phyloP scores from a whole-genome alignment of 2,888 invertebrate species.

The Apotomis capreana region DNA sequence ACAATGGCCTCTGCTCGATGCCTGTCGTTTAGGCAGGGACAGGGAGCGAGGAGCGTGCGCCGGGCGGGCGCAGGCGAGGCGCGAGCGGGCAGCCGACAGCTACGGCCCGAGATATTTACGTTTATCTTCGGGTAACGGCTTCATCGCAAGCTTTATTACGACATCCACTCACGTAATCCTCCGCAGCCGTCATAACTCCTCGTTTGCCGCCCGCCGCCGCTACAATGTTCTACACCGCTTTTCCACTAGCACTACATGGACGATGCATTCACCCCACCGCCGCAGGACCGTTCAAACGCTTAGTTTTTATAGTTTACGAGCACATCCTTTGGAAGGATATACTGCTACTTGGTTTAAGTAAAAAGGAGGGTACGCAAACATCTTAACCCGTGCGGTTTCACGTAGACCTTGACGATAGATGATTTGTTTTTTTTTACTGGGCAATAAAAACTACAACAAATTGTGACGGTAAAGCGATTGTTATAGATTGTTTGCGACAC shows the following conservation, averaged over 20 bases:
- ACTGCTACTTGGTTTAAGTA: slow-evolving; percentile 17
- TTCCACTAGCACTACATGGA: slow-evolving; percentile 65
- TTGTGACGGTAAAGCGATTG: not conserved
- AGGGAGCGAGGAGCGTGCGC: slow-evolving; percentile 50
- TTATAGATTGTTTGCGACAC: no score
- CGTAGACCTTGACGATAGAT: not conserved
- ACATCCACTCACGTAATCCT: slow-evolving; percentile 84
- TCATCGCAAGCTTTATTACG: slow-evolving; percentile 84
- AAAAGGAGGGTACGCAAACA: slow-evolving; percentile 21
- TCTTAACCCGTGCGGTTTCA: not conserved
- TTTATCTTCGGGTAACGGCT: slow-evolving; percentile 83
- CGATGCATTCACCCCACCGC: slow-evolving; percentile 58
- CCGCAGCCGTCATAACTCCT: slow-evolving; percentile 81
- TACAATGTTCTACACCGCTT: slow-evolving; percentile 78
- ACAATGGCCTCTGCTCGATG: slow-evolving; percentile 1
- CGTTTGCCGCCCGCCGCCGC: slow-evolving; percentile 71
- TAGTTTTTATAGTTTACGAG: slow-evolving; percentile 42
- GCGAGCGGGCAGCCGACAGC: slow-evolving; percentile 62
- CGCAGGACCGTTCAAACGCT: slow-evolving; percentile 36
- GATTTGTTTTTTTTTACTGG: not conserved
- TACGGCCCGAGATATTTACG: slow-evolving; percentile 80
- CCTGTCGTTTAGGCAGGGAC: slow-evolving; percentile 34
- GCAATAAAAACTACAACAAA: not conserved
- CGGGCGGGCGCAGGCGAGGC: slow-evolving; percentile 50
- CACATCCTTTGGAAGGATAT: slow-evolving; percentile 24